Conservation (phyloP, 23 tunicate genomes). For the Botrylloides violaceus region DNA sequence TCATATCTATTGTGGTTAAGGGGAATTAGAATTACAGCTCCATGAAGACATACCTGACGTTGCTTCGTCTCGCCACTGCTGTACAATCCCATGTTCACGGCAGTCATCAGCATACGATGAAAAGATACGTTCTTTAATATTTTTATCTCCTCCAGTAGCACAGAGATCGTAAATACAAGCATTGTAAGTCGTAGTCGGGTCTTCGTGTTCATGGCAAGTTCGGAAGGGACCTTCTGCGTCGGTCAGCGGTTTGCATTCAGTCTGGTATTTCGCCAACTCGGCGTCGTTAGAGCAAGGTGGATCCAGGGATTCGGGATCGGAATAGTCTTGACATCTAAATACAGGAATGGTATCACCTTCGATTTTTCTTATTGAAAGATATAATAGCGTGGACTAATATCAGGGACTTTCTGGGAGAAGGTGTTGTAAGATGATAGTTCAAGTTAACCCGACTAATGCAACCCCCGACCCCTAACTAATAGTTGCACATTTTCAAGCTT, state of each 20-base stretch:
- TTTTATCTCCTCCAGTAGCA: slow-evolving; percentile 29
- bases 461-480: too few species aligned
- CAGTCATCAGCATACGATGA: slow-evolving; percentile 46
- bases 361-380: too few species aligned
- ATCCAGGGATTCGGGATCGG: slow-evolving; percentile 11
- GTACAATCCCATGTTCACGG: slow-evolving; percentile 19
- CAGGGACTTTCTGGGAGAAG: too few species aligned
- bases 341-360: too few species aligned
- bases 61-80: slow-evolving; percentile 28
- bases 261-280: slow-evolving; percentile 14
- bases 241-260: slow-evolving; percentile 32
- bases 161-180: slow-evolving; percentile 60
- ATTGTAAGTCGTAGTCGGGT: slow-evolving; percentile 23
- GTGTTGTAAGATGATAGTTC: too few species aligned
- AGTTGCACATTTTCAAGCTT: too few species aligned
- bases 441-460: too few species aligned
- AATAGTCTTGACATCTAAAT: slow-evolving; percentile 33
- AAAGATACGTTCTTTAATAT: slow-evolving; percentile 14
- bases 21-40: too few species aligned
- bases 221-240: slow-evolving; percentile 57
- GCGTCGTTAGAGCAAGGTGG: slow-evolving; percentile 20
- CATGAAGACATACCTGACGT: slow-evolving; percentile 30
- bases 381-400: too few species aligned
- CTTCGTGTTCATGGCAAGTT: slow-evolving; percentile 39
- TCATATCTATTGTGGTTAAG: too few species aligned